Evolutionary conservation across 2,888 invertebrate genomes (phyloP), one percentile per base, ranked within the genome.

Genomic region (Drosophila paranaensis): DNA sequence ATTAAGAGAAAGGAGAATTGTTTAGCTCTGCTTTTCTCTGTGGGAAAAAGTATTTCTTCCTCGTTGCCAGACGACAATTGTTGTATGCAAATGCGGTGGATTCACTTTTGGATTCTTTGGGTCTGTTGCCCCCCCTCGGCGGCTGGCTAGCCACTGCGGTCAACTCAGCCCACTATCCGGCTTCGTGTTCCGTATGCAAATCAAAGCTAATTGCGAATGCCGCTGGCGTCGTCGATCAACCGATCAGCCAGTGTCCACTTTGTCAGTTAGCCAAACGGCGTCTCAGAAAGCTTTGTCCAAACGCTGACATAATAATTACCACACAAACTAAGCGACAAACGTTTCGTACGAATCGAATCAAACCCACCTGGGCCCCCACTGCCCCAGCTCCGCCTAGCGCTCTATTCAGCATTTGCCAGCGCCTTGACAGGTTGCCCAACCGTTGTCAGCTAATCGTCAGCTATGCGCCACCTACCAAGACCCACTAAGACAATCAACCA

Each of bases 261-360:
- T n/a, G 63, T 60, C 58, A 56, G 69, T 70, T 61, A 55, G 61
- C 58, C 33, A 60, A 57, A 57, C 60, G 57, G 70, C 75, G 64
- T 66, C 63, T 70, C 66, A 56, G 78, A 66, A 64, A 66, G 61
- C 55, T 69, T 58, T 75, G 74, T 66, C 66, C 79, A 64, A 68
- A 54, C 63, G 68, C 82, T 82, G 85, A 88, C 80, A 82, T 82
- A 82, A 82, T 82, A 88, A 82, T 86, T 77, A 82, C 83, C 83
- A 71, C 86, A 82, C 53, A 25, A 37, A 65, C 69, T 71, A 82
- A 64, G 70, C 75, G 63, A 69, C 63, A 69, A 63, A 46, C 51
- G 64, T 57, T 55, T 50, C 35, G 20, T 35, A 35, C n/a, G 25
- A 45, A 35, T 25, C 42, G 35, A 56, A 35, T 46, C 48, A n/a